Base-by-base conservation (phyloP, 2,113 vertebrate species). In the Caloenas nicobarica region DNA sequence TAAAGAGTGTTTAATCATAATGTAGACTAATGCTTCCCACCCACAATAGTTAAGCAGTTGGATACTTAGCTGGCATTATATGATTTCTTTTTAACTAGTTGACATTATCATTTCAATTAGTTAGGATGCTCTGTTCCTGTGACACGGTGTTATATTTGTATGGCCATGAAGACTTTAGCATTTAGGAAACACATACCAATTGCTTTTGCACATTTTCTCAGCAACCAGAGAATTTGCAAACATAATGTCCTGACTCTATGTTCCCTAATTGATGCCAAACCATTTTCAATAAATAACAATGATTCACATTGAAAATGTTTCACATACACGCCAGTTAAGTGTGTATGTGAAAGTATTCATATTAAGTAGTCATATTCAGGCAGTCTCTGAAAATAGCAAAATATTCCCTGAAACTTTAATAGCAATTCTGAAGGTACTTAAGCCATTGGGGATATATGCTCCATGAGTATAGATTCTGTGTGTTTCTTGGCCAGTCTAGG, bases 261-360 rank as follows among this genome's bases (percentile, higher is more conserved):
- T 33, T 72, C 8, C 8, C 10, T 34, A 14, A 13, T 0, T 50
- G 58, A 19, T 78, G 25, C 36, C 10, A 16, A 62, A 23, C 48
- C 23, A 23, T 50, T 31, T 29, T 10, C 22, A 66, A 3, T 56
- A 54, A 48, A 46, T 42, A 56, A 1, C 25, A 70, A 65, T 11
- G 16, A 56, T 66, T 66, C 18, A 18, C 0, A 13, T 10, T 31
- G 12, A 65, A 76, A 94, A 13, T 46, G 9, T 71, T 70, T 66
- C 33, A 36, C 7, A 40, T 28, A 34, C 69, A 36, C 5, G 28
- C 0, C 0, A 56, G 26, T 7, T 46, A 13, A 46, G 44, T 46
- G 18, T 46, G 19, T 46, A 46, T 46, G 44, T 46, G 44, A 46
- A 46, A 46, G 44, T 46, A 46, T 18, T 46, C 44, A 46, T 46